Evolutionary conservation across 2,113 vertebrate genomes (phyloP).

Genomic region (Triplophysa siluroides): DNA sequence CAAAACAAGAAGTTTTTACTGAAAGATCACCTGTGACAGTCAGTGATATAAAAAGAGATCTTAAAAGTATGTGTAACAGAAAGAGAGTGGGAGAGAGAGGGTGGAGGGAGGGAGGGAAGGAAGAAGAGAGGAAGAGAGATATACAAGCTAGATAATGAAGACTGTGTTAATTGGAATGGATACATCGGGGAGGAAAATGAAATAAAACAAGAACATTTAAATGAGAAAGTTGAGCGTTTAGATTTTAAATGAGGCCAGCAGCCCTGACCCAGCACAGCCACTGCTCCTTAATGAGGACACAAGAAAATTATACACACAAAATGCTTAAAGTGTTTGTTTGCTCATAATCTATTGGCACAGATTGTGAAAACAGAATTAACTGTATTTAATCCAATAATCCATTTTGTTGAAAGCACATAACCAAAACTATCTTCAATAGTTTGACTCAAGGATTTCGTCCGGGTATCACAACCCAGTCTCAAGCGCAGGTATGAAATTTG

Average conservation of each 20-base stretch:
- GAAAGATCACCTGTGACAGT: background rate
- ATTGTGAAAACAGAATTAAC: background rate
- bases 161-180: slow-evolving; percentile 59
- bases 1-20: background rate
- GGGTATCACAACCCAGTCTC: too few relatives aligned
- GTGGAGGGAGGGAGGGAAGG: slow-evolving; percentile 2
- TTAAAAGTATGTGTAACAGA: background rate
- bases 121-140: slow-evolving; percentile 14
- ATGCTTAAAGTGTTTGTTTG: background rate
- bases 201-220: slow-evolving; percentile 52
- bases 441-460: background rate
- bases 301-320: slow-evolving; percentile 47
- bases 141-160: slow-evolving; percentile 56
- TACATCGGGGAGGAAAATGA: slow-evolving; percentile 58
- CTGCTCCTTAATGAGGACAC: slow-evolving; percentile 56
- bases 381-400: background rate
- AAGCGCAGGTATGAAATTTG: too few relatives aligned
- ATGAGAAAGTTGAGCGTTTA: slow-evolving; percentile 57
- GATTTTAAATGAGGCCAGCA: slow-evolving; percentile 62
- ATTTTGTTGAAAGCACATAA: background rate
- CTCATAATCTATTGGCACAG: background rate
- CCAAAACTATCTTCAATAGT: background rate
- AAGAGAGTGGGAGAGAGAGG: background rate
- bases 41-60: background rate
- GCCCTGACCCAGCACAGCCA: slow-evolving; percentile 50